Evolutionary conservation across 2,888 invertebrate genomes (phyloP).

Genomic region (Macaria notata): DNA sequence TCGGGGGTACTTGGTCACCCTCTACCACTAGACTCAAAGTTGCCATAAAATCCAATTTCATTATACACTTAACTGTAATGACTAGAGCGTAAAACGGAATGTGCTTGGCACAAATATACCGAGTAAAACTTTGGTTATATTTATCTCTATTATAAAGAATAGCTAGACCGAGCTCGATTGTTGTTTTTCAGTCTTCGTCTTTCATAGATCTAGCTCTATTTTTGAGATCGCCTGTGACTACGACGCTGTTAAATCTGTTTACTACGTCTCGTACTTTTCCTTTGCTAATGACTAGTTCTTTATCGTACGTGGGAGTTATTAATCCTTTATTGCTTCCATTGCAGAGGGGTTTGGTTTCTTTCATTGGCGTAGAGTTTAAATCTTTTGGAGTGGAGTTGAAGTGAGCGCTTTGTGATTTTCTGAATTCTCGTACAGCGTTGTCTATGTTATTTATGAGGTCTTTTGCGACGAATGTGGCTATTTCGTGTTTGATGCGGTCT

Average conservation of each 20-base stretch:
- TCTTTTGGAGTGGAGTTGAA: conserved; percentile 38
- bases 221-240: conserved; percentile 41
- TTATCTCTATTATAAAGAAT: conserved; percentile 5
- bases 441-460: conserved; percentile 75
- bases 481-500: conserved; percentile 73
- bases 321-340: conserved; percentile 63
- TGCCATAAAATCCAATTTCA: conserved; percentile 30
- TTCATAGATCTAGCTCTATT: conserved; percentile 47
- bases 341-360: conserved; percentile 42
- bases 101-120: conserved; percentile 59
- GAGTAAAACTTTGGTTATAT: conserved; percentile 32
- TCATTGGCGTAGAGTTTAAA: conserved; percentile 19
- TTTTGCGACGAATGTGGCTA: conserved; percentile 73
- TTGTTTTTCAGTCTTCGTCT: conserved; percentile 51
- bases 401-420: conserved; percentile 68
- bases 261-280: conserved; percentile 77
- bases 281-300: conserved; percentile 72
- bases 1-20: conserved; percentile 65
- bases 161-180: conserved; percentile 35
- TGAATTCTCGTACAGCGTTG: conserved; percentile 66
- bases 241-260: conserved; percentile 67
- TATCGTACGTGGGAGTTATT: conserved; percentile 72
- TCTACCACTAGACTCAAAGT: conserved; percentile 37
- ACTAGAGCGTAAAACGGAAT: conserved; percentile 43
- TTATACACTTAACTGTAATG: conserved; percentile 38